phyloP scores from a whole-genome alignment of 2,113 vertebrate genomes.

The Laticauda laticaudata region DNA sequence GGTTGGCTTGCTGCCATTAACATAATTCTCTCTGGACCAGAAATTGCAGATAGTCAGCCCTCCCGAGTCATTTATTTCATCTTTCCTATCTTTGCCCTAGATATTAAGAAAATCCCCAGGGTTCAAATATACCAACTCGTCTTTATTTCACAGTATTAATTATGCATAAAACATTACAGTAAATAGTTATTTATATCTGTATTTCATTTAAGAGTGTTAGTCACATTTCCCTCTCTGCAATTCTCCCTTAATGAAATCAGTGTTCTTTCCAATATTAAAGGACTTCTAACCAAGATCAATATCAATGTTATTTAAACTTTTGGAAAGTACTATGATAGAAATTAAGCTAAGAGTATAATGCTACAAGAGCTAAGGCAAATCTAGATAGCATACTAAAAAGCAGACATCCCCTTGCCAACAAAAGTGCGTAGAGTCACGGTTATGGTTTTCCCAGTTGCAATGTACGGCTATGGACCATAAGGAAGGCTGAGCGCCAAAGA shows the following conservation, averaged over 20 bases:
- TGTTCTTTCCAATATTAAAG: background rate
- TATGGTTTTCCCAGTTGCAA: no score
- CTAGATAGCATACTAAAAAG: no score
- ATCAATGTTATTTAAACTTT: slow-evolving; percentile 39
- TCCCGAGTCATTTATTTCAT: slow-evolving; percentile 71
- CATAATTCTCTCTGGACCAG: slow-evolving; percentile 31
- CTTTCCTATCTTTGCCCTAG: slow-evolving; percentile 55
- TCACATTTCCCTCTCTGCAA: slow-evolving; percentile 9
- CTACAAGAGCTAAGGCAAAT: slow-evolving; percentile 19
- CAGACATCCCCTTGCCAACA: no score
- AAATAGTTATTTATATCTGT: slow-evolving; percentile 35
- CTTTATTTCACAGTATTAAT: slow-evolving; percentile 46
- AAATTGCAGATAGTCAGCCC: slow-evolving; percentile 64
- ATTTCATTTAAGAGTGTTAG: background rate
- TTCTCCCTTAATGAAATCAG: slow-evolving; percentile 8
- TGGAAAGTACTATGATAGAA: slow-evolving; percentile 39
- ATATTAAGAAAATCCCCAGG: slow-evolving; percentile 62
- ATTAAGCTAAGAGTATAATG: slow-evolving; percentile 36
- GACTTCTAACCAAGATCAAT: slow-evolving; percentile 12
- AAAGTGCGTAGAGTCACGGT: no score
- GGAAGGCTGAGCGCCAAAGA: no score
- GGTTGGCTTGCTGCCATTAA: slow-evolving; percentile 51
- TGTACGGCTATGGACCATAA: no score
- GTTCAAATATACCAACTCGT: slow-evolving; percentile 56
- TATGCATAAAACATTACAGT: slow-evolving; percentile 45